These are phyloP conservation scores for Synanthedon vespiformis DNA, from an alignment of 2,888 invertebrate genomes.

Conservation along the genomic window DNA sequence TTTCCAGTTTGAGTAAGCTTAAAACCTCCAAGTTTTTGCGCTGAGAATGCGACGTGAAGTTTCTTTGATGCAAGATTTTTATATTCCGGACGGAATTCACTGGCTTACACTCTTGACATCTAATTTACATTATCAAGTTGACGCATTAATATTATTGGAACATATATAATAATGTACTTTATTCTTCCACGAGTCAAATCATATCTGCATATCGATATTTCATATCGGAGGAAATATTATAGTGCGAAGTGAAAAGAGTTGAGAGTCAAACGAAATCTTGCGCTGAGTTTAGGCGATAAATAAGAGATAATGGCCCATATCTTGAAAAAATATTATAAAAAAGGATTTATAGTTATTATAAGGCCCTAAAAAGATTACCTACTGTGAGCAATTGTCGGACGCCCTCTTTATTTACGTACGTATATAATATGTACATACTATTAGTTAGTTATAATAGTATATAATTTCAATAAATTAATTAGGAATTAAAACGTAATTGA, in stretches of 20 bases:
- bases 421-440: no score
- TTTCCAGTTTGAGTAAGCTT: conserved; percentile 58
- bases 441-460: no score
- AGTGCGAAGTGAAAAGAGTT: conserved; percentile 30
- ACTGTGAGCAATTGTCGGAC: neutral
- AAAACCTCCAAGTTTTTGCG: conserved; percentile 45
- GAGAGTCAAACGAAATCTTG: conserved; percentile 25
- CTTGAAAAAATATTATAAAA: conserved; percentile 42
- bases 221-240: conserved; percentile 15
- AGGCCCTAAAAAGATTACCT: conserved; percentile 4
- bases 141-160: no score
- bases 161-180: no score
- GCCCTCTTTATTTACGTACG: no score
- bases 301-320: conserved; percentile 49
- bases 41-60: conserved; percentile 23
- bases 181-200: no score
- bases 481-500: no score
- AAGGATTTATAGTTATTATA: conserved; percentile 34
- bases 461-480: no score
- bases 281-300: conserved; percentile 38
- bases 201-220: conserved; percentile 15
- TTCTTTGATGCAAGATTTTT: conserved; percentile 28
- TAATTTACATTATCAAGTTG: no score
- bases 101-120: no score
- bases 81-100: conserved; percentile 11